Evolutionary conservation across 2,888 invertebrate species (phyloP).

Genomic region (Pseudoips prasinana): DNA sequence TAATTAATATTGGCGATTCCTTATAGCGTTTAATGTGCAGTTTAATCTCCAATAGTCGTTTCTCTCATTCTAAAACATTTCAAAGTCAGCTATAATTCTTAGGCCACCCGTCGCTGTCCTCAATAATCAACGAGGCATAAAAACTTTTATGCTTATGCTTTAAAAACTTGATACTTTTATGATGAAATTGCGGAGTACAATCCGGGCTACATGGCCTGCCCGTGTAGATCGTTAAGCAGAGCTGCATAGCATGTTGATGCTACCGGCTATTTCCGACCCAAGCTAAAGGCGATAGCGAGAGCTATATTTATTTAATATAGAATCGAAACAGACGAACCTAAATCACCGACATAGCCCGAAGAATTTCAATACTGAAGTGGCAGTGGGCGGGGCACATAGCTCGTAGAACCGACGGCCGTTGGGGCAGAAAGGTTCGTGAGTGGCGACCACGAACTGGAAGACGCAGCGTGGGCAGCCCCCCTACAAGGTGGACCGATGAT

Average conservation of each 20-base stretch:
- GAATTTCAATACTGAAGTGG: no score
- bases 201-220: slow-evolving; percentile 38
- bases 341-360: no score
- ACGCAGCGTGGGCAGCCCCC: no score
- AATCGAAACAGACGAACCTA: no score
- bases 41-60: no score
- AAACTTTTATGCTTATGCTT: slow-evolving; percentile 20
- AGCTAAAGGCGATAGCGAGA: slow-evolving; percentile 1
- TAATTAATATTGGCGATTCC: no score
- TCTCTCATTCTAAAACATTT: not conserved
- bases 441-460: no score
- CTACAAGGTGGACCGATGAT: no score
- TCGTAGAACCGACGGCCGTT: no score
- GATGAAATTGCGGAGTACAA: slow-evolving; percentile 36
- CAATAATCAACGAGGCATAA: slow-evolving; percentile 17
- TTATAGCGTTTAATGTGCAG: no score
- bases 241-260: slow-evolving; percentile 35
- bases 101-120: slow-evolving; percentile 1
- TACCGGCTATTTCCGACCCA: slow-evolving; percentile 35
- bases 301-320: not conserved
- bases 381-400: no score
- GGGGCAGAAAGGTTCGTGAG: no score
- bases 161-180: slow-evolving; percentile 28
- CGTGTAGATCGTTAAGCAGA: slow-evolving; percentile 41
- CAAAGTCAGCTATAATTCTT: not conserved